Evolutionary conservation across 2,113 vertebrate genomes (phyloP).

Genomic region (Peucedramus taeniatus): DNA sequence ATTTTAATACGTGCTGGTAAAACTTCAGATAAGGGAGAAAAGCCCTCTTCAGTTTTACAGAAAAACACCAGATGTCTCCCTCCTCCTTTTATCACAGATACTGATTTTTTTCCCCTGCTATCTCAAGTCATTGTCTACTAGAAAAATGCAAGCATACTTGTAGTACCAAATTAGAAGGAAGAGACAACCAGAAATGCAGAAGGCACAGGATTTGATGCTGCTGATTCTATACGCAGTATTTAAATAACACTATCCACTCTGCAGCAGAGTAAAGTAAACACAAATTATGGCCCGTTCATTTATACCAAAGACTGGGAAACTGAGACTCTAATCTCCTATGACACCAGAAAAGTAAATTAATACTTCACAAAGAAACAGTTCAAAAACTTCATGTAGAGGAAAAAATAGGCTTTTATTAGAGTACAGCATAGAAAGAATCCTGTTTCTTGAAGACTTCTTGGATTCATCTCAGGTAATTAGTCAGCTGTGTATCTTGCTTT

Average conservation of each 20-base stretch:
- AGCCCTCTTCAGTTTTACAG: neutral
- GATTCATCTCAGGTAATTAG: neutral
- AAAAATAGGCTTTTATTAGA: neutral
- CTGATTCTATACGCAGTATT: neutral
- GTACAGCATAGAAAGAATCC: neutral
- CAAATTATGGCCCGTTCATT: neutral
- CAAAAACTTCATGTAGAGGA: neutral
- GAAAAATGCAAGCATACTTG: neutral
- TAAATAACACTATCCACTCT: neutral
- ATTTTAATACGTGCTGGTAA: neutral
- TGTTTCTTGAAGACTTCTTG: neutral
- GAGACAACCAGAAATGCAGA: neutral
- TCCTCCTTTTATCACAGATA: neutral
- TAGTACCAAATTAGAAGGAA: neutral
- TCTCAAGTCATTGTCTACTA: neutral
- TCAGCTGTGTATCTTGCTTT: neutral
- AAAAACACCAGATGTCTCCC: constrained; percentile 56
- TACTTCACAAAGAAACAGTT: neutral
- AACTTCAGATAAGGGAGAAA: neutral
- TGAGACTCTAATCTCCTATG: neutral
- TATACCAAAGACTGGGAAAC: neutral
- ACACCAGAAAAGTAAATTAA: neutral
- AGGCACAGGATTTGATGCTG: neutral
- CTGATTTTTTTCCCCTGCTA: fast-evolving
- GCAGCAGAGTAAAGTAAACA: neutral